Evolutionary conservation across 2,797 vertebrate species (phyloP).

Genomic region (Sebastes minor): DNA sequence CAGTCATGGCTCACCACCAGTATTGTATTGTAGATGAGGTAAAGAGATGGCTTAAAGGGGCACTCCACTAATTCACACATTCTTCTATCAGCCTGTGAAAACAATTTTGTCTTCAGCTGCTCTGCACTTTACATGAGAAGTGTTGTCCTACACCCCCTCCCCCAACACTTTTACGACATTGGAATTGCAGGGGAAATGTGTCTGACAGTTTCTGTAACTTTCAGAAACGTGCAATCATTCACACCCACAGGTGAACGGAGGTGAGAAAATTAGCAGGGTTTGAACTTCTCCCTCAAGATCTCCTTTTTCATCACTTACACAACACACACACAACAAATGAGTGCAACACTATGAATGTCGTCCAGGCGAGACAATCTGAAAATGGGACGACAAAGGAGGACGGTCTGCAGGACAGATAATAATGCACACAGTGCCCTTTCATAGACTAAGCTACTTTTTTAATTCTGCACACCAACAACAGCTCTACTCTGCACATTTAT

Average conservation of each 20-base stretch:
- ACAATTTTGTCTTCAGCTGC: background rate
- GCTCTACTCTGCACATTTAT: too few species aligned
- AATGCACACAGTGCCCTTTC: too few species aligned
- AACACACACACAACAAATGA: background rate
- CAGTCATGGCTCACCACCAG: background rate
- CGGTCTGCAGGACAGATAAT: too few species aligned
- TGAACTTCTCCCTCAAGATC: background rate
- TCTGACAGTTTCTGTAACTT: background rate
- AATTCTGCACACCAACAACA: too few species aligned
- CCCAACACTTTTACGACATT: background rate
- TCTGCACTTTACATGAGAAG: background rate
- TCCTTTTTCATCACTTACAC: background rate
- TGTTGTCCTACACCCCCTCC: background rate
- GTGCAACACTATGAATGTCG: background rate
- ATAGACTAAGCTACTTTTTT: too few species aligned
- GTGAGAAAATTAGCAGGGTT: background rate
- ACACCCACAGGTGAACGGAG: background rate
- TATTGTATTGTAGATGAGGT: background rate
- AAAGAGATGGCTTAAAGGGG: too few species aligned
- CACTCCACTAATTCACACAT: too few species aligned
- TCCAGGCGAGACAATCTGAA: too few species aligned
- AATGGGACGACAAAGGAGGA: too few species aligned
- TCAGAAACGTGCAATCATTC: background rate
- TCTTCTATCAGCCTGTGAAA: background rate
- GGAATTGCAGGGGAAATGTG: background rate